phyloP scores from a whole-genome alignment of 2,888 invertebrate genomes.

The Celastrina argiolus region DNA sequence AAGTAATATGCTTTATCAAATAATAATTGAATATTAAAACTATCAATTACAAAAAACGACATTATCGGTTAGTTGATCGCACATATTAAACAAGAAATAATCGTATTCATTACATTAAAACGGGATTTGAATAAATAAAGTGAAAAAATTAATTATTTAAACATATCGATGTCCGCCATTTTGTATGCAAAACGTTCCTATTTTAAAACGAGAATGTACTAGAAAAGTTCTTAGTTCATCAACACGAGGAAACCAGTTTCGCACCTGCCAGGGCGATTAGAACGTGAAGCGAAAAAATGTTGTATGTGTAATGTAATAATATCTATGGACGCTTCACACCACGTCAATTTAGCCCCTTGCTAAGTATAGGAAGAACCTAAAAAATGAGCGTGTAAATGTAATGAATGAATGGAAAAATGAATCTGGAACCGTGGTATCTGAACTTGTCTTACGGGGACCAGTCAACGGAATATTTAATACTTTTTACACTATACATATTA shows the following conservation, averaged over 20 bases:
- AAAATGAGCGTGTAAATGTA: no score
- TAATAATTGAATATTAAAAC: neutral
- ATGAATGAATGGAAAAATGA: no score
- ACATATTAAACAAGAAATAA: neutral
- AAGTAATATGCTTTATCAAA: neutral
- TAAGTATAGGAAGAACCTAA: no score
- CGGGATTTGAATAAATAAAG: slow-evolving; percentile 6
- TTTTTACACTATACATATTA: no score
- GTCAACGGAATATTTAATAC: no score
- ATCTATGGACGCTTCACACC: no score
- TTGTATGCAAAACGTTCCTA: slow-evolving; percentile 18
- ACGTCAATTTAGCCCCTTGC: no score
- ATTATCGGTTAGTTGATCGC: neutral
- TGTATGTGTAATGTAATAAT: slow-evolving; percentile 20
- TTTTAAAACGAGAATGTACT: slow-evolving; percentile 12
- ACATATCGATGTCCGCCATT: slow-evolving; percentile 16
- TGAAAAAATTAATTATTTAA: slow-evolving; percentile 17
- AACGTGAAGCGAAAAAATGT: slow-evolving; percentile 16
- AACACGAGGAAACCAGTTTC: slow-evolving; percentile 10
- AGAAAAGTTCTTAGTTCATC: slow-evolving; percentile 15
- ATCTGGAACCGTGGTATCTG: no score
- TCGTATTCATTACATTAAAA: neutral
- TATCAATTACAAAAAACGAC: neutral
- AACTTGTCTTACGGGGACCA: no score
- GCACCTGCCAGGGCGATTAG: slow-evolving; percentile 21